phyloP scores from a whole-genome alignment of 2,888 invertebrate genomes.

The Ornithoptera alexandrae region DNA sequence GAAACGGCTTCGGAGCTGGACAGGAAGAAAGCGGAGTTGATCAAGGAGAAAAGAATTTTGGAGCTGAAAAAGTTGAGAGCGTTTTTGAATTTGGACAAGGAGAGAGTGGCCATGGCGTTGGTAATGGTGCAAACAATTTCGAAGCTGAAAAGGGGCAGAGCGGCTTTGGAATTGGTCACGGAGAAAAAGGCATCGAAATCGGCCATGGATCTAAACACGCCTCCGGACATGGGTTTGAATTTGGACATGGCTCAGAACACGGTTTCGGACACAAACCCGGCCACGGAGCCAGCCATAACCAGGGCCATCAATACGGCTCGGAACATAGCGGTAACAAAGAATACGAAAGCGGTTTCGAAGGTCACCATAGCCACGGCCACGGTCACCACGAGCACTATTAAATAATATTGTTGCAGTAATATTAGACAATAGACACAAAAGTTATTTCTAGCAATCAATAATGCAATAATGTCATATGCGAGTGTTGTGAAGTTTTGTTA shows the following conservation, averaged over 20 bases:
- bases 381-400: neutral
- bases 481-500: neutral
- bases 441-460: neutral
- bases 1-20: neutral
- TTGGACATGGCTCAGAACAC: neutral
- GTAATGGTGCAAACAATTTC: neutral
- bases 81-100: conserved; percentile 1
- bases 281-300: neutral
- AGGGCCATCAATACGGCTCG: neutral
- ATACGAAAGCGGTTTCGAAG: neutral
- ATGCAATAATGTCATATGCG: neutral
- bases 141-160: neutral
- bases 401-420: neutral
- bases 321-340: neutral
- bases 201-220: neutral
- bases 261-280: neutral
- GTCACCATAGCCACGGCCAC: neutral
- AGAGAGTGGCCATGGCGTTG: neutral
- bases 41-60: neutral
- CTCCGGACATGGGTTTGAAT: neutral
- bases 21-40: neutral
- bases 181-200: neutral
- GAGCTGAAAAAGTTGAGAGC: neutral
- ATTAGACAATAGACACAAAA: neutral
- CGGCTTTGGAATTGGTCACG: conserved; percentile 9